A percentile compares a stretch with the other conserved stretches of the same genome.
These are phyloP conservation scores for Eupithecia subumbrata DNA, from an alignment of 2,888 invertebrate species.

Conservation along the genomic window DNA sequence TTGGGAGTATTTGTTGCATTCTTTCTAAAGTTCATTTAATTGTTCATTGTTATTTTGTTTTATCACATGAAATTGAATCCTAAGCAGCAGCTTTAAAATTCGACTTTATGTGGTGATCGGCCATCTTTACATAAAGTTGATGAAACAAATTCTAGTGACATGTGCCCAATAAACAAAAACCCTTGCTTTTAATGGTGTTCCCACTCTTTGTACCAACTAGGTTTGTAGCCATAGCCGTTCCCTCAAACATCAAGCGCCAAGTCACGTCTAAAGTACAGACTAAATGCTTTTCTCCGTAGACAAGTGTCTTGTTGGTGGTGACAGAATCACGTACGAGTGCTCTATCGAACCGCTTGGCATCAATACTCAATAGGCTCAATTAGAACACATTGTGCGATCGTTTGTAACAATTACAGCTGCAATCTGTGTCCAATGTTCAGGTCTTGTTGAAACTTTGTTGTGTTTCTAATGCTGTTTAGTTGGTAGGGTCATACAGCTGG, in stretches of 20 bases:
- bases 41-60: too few relatives aligned
- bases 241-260: not conserved
- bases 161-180: not conserved
- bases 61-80: not conserved
- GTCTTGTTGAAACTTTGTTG: not conserved
- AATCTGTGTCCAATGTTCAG: slow-evolving; percentile 35
- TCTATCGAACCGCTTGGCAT: slow-evolving; percentile 14
- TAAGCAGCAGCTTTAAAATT: not conserved
- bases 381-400: slow-evolving; percentile 21
- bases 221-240: not conserved
- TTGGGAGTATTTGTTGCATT: not conserved
- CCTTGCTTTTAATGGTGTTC: not conserved
- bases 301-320: slow-evolving; percentile 2
- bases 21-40: not conserved
- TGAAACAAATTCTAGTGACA: not conserved
- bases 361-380: slow-evolving; percentile 31
- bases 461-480: not conserved
- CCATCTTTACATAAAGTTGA: not conserved
- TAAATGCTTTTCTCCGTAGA: not conserved
- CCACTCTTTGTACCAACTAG: not conserved
- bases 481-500: too few relatives aligned
- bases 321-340: slow-evolving; percentile 13
- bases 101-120: not conserved
- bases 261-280: slow-evolving; percentile 5
- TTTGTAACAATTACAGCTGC: slow-evolving; percentile 38